Percentiles rank a stretch among this genome's conserved stretches.
These are phyloP conservation scores for Carcharodon carcharias DNA, from an alignment of 2,797 vertebrate species.

Conservation along the genomic window DNA sequence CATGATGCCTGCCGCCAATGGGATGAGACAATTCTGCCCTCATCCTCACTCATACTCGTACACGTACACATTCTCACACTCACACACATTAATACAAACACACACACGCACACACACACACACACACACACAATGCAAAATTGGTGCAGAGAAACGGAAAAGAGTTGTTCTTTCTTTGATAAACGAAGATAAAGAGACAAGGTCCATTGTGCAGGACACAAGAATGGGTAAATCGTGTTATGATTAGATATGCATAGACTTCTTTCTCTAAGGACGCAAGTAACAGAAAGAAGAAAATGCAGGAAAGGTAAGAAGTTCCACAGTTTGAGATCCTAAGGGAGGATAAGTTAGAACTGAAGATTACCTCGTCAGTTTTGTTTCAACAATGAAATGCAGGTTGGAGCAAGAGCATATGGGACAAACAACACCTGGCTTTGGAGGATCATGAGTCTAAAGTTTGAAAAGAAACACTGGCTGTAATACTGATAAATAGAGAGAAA, in stretches of 20 bases:
- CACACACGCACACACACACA: too few species aligned
- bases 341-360: neutral
- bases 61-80: too few species aligned
- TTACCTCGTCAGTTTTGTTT: neutral
- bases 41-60: too few species aligned
- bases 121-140: neutral
- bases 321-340: neutral
- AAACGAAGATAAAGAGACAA: neutral
- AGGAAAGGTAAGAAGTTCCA: neutral
- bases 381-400: neutral
- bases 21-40: too few species aligned
- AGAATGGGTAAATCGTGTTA: neutral
- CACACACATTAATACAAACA: neutral
- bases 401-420: too few species aligned
- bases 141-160: neutral
- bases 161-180: neutral
- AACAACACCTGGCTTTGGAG: neutral
- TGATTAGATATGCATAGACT: neutral
- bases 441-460: neutral
- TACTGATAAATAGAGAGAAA: neutral
- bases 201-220: neutral
- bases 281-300: neutral
- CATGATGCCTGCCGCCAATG: too few species aligned
- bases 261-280: neutral
- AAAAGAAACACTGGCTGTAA: neutral